Base-by-base conservation (phyloP, 1,140 invertebrate species). In the Wiebesia pumilae region DNA sequence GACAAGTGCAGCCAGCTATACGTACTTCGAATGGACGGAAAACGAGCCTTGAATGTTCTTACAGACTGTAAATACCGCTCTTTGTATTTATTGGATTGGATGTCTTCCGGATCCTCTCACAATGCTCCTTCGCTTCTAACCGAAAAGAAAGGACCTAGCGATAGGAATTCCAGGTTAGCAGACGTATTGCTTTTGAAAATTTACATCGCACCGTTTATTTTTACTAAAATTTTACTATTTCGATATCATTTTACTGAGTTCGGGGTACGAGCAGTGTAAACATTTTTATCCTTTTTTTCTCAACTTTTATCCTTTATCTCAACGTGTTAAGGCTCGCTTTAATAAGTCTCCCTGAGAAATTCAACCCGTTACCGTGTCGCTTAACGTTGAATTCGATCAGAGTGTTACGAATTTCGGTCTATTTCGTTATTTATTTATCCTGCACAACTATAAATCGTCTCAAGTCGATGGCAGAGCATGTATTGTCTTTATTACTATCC, bases 1-100 rank as follows among this genome's bases (percentile, higher is more conserved):
- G 90, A 91, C 90, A 89, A 91, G 87, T 86, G 83, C 85, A 83
- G 88, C 85, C 73, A 67, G 85, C 12, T 67, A 30, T 79, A 58
- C 38, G 14, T 47, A 58, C 3, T 43, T 24, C 40, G 24, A 43
- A 14, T 14, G 47, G 38, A 75, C 43, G 75, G n/a, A 69, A 65
- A 65, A n/a, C 30, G 33, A 81, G 78, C 9, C 47, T 38, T 16
- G 38, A 24, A 65, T 69, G 27, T 58, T 65, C 40, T 38, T 54
- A 40, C 33, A 43, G 69, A 51, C 51, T 83, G 62, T 62, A 69
- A 69, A 24, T 71, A 19, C 43, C 27, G 82, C 82, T 85, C 65
- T 38, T 19, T n/a, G 62, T 51, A 80, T 80, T 69, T 40, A 30
- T 85, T 85, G 38, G 83, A 80, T 51, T n/a, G 33, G 16, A 54